Percentiles rank a stretch among this genome's conserved stretches.
Conservation (phyloP, 2,797 vertebrate genomes). For the Myotis daubentonii region DNA sequence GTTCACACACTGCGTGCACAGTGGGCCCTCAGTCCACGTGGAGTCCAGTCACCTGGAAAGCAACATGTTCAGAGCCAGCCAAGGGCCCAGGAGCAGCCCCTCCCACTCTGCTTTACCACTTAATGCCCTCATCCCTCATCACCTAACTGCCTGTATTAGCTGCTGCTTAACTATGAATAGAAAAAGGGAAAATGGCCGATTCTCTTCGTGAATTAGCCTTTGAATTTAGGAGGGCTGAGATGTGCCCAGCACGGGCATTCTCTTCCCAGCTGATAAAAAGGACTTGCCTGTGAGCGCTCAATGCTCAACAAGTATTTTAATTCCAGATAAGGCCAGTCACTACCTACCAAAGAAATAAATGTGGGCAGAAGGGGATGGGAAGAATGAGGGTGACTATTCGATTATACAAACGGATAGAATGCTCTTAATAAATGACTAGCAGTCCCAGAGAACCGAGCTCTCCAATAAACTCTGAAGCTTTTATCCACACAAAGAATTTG, state of each 20-base stretch:
- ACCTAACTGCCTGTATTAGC: background rate
- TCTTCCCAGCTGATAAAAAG: slow-evolving; percentile 54
- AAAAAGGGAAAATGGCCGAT: slow-evolving; percentile 58
- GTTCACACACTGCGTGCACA: rapidly evolving
- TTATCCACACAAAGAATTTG: background rate
- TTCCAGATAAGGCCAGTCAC: slow-evolving; percentile 70
- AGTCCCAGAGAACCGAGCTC: slow-evolving; percentile 55
- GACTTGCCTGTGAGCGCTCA: slow-evolving; percentile 41
- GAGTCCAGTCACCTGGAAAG: background rate
- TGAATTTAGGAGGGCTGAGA: slow-evolving; percentile 14
- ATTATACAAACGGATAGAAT: slow-evolving; percentile 61
- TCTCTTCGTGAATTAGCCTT: slow-evolving; percentile 66
- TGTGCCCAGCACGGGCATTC: slow-evolving; percentile 56
- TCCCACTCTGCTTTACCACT: background rate
- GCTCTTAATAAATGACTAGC: slow-evolving; percentile 52
- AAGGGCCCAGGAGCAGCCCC: background rate
- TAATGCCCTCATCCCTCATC: slow-evolving; percentile 38
- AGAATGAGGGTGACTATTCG: slow-evolving; percentile 11
- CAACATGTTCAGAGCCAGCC: background rate
- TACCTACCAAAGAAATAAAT: slow-evolving; percentile 55
- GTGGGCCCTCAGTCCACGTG: background rate
- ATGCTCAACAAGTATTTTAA: slow-evolving; percentile 63
- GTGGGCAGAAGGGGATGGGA: slow-evolving; percentile 21
- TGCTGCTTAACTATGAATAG: background rate
- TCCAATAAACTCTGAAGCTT: slow-evolving; percentile 26